A percentile compares a stretch with the other conserved stretches of the same genome.
These are phyloP conservation scores for Stenchaetothrips biformis DNA, from an alignment of 2,888 invertebrate species.

Conservation along the genomic window DNA sequence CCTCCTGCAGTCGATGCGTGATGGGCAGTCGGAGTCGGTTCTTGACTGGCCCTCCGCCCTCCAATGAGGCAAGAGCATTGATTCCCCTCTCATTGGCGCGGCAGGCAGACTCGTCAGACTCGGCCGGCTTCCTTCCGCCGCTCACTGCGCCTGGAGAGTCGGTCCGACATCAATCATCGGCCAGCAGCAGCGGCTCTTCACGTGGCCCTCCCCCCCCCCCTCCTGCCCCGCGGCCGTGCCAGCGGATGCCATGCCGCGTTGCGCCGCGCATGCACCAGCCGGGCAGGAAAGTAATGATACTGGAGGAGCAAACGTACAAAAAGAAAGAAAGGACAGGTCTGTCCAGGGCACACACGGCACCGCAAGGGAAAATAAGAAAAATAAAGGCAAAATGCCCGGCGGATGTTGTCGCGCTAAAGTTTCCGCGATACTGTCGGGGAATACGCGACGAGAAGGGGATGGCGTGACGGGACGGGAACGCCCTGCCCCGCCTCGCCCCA, in stretches of 20 bases:
- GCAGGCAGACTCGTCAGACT: no score
- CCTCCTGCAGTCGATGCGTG: no score
- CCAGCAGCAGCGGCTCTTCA: not conserved
- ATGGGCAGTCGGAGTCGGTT: no score
- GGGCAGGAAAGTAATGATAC: not conserved
- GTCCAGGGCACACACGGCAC: not conserved
- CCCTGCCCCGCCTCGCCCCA: not conserved
- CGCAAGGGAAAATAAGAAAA: not conserved
- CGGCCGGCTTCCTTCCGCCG: no score
- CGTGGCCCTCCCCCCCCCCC: not conserved
- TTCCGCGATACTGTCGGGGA: constrained; percentile 22
- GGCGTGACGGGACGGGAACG: constrained; percentile 24
- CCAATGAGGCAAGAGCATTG: not conserved
- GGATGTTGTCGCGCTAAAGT: constrained; percentile 9
- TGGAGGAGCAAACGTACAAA: not conserved
- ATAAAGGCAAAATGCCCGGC: not conserved
- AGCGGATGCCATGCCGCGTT: not conserved
- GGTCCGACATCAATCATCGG: no score
- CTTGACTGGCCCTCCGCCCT: not conserved
- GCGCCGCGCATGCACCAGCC: not conserved
- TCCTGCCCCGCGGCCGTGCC: constrained; percentile 10
- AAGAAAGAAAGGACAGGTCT: not conserved
- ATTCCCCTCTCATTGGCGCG: no score
- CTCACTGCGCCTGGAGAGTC: no score
- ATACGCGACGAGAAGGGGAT: constrained; percentile 23